Evolutionary conservation across 35 echinoderm and acorn worm genomes (phyloP).

Genomic region (Lytechinus pictus): DNA sequence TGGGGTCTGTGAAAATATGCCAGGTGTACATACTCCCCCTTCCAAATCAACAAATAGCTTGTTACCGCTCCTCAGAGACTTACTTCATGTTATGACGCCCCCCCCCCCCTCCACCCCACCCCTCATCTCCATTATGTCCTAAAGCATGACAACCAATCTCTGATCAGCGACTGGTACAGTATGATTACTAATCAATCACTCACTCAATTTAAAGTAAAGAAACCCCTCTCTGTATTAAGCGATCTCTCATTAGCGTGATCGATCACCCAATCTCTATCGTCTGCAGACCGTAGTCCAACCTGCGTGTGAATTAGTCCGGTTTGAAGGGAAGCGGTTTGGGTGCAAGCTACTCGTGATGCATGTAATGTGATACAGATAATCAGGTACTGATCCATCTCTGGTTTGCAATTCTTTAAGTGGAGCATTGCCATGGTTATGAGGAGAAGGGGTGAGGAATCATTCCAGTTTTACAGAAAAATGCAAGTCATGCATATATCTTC

Average conservation of each 20-base stretch:
- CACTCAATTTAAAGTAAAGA: not conserved
- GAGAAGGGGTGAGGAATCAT: too few species aligned
- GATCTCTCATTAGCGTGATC: slow-evolving; percentile 9
- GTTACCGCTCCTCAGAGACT: too few species aligned
- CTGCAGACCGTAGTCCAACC: not conserved
- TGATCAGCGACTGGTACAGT: not conserved
- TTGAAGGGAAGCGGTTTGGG: not conserved
- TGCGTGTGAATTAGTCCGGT: not conserved
- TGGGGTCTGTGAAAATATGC: too few species aligned
- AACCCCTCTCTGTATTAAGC: not conserved
- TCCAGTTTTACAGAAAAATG: too few species aligned
- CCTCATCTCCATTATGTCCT: not conserved
- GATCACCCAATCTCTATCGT: not conserved
- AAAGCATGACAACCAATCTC: not conserved
- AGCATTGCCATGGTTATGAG: too few species aligned
- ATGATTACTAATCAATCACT: not conserved
- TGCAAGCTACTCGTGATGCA: not conserved
- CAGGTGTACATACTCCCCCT: too few species aligned
- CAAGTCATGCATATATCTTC: too few species aligned
- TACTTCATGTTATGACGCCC: too few species aligned
- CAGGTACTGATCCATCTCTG: not conserved
- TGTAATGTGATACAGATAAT: not conserved
- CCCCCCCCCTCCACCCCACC: too few species aligned
- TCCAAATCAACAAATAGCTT: too few species aligned
- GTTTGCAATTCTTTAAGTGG: not conserved